Conservation (phyloP, 2,888 invertebrate genomes). For the Apamea crenata region DNA sequence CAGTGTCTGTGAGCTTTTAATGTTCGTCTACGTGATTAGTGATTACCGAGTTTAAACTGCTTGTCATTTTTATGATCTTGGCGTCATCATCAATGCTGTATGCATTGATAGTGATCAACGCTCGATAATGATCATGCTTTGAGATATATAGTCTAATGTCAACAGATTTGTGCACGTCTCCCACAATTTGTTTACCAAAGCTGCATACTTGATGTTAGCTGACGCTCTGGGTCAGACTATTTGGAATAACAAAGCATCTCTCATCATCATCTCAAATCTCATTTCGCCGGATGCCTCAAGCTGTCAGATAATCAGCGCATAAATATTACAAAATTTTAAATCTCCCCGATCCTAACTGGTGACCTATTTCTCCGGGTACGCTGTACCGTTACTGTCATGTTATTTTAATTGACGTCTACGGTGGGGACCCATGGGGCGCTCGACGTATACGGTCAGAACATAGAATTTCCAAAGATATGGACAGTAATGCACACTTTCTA, state of each 20-base stretch:
- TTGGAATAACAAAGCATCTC: conserved; percentile 36
- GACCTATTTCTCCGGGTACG: conserved; percentile 64
- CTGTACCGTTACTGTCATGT: conserved; percentile 61
- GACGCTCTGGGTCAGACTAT: background rate
- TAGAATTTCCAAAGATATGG: conserved; percentile 28
- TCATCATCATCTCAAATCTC: too few relatives aligned
- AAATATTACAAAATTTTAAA: conserved; percentile 57
- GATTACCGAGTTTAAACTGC: conserved; percentile 7
- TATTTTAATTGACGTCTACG: conserved; percentile 61
- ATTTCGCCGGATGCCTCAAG: conserved; percentile 44
- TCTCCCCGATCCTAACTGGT: conserved; percentile 54
- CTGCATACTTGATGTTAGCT: conserved; percentile 16
- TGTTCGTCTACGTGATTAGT: conserved; percentile 11
- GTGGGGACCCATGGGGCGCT: conserved; percentile 38
- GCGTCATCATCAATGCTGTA: background rate
- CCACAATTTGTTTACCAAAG: conserved; percentile 13
- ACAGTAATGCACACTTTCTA: conserved; percentile 55
- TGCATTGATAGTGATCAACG: background rate
- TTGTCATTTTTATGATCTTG: background rate
- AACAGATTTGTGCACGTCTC: conserved; percentile 3
- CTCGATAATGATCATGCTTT: background rate
- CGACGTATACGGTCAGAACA: conserved; percentile 30
- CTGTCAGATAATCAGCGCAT: conserved; percentile 45
- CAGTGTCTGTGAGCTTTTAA: conserved; percentile 10
- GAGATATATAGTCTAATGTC: background rate